These are phyloP conservation scores for Azorinus chamasolen DNA, from an alignment of 2,888 invertebrate species.

Conservation along the genomic window DNA sequence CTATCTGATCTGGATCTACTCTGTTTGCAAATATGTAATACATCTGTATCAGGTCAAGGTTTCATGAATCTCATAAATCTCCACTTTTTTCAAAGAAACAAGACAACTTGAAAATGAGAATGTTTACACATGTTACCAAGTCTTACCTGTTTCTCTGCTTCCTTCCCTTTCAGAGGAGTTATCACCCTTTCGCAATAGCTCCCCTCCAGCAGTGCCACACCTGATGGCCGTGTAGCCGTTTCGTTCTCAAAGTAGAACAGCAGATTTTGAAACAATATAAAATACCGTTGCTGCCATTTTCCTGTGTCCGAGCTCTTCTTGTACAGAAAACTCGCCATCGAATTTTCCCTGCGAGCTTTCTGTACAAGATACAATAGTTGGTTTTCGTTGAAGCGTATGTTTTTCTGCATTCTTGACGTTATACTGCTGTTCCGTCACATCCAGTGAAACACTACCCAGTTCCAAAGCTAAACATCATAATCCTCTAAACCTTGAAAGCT, in stretches of 20 bases:
- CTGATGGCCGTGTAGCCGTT: constrained; percentile 92
- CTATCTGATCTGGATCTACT: too few species aligned
- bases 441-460: too few species aligned
- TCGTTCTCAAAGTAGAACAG: constrained; percentile 97
- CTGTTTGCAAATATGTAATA: too few species aligned
- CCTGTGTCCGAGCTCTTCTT: constrained; percentile 94
- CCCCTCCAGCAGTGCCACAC: constrained; percentile 94
- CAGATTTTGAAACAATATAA: constrained; percentile 91
- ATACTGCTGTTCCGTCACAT: too few species aligned
- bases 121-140: too few species aligned
- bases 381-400: constrained; percentile 93
- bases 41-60: too few species aligned
- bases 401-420: constrained; percentile 90
- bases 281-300: constrained; percentile 92
- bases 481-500: too few species aligned
- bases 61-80: too few species aligned
- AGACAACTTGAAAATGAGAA: too few species aligned
- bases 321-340: constrained; percentile 93
- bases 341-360: constrained; percentile 94
- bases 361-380: constrained; percentile 94
- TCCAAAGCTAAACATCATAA: too few species aligned
- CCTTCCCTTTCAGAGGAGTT: constrained; percentile 80
- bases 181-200: constrained; percentile 89
- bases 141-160: constrained; percentile 83
- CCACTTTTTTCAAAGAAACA: too few species aligned